Base-by-base conservation (phyloP, 2,113 vertebrate genomes). In the Osmerus eperlanus region DNA sequence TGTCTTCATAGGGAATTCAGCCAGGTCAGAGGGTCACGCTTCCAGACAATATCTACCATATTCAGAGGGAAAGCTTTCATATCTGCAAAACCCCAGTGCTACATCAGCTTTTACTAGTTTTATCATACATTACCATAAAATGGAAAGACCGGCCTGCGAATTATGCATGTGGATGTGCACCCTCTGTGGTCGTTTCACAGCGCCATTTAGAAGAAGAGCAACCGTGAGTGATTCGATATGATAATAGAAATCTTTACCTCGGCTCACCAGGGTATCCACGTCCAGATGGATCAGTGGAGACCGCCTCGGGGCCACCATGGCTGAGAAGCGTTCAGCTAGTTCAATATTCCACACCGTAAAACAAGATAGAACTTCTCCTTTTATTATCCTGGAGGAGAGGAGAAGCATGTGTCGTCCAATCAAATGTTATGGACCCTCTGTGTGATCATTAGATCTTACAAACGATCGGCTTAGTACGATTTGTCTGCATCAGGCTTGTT, bases 211-310 rank as follows among this genome's bases (percentile, higher is more conserved):
- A 89, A 90, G 86, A 80, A 90, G 81, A 85, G 83, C 79, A 83
- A 76, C 81, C 79, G 71, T 75, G 86, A 85, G 81, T 77, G 85
- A 91, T 88, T 89, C 85, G 83, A 84, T 85, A 88, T 88, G 86
- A 90, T 92, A 90, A 91, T 86, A 85, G 84, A 89, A 89, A 90
- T 90, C 87, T 86, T 87, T 82, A 87, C 79, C 85, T 83, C 73
- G 74, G 79, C 85, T 87, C 87, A 16, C 80, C 72, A 81, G 84
- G 85, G 78, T 66, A 68, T 72, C 69, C 80, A 82, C 87, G 88
- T 89, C 87, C 84, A 80, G 83, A 83, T 81, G 74, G 84, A 90
- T 87, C 89, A 77, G 71, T 36, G 78, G 65, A 79, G 78, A 82
- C 82, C 2, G 81, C 88, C 89, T 85, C 67, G 71, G 67, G 91